phyloP scores from a whole-genome alignment of 2,113 vertebrate species.

The Ramphastos sulfuratus region DNA sequence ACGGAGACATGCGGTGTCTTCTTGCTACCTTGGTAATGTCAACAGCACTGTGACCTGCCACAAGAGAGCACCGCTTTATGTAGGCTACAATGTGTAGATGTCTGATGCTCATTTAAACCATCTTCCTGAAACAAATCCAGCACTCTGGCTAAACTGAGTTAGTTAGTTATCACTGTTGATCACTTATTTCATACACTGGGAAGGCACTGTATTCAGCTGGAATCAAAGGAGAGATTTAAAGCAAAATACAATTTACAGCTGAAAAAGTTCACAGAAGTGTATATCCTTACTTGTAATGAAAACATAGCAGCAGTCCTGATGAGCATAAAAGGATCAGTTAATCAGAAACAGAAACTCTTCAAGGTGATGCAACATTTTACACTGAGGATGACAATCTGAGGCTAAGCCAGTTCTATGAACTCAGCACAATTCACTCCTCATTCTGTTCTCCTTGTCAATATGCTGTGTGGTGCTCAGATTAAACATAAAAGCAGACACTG shows the following conservation, averaged over 20 bases:
- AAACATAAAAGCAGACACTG: background rate
- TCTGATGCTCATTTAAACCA: background rate
- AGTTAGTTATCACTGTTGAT: background rate
- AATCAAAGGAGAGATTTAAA: background rate
- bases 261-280: background rate
- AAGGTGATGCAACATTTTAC: background rate
- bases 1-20: conserved; percentile 98
- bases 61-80: conserved; percentile 16
- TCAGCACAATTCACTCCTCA: background rate
- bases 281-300: background rate
- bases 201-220: background rate
- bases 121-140: background rate
- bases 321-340: background rate
- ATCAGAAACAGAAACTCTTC: background rate
- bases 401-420: background rate
- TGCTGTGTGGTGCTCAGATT: background rate
- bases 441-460: background rate
- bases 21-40: conserved; percentile 99
- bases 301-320: background rate
- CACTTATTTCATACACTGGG: background rate
- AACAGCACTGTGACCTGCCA: conserved; percentile 96
- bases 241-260: background rate
- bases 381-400: background rate
- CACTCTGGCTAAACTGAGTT: background rate
- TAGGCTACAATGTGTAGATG: background rate